Conservation (phyloP, 2,113 vertebrate genomes). For the Hippocampus mohnikei region DNA sequence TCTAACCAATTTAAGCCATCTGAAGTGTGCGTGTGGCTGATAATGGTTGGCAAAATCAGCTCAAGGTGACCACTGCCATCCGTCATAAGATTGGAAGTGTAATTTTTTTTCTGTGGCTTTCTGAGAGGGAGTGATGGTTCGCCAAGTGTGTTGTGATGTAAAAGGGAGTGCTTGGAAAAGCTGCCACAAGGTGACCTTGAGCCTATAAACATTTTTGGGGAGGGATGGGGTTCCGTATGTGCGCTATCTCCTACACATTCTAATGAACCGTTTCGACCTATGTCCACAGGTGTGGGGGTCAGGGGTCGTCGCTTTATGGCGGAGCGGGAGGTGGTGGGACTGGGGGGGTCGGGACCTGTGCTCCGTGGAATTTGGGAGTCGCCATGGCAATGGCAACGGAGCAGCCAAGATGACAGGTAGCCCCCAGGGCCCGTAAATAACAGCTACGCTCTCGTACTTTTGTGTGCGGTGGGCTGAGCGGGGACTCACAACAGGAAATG, state of each 20-base stretch:
- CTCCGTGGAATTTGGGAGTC: constrained; percentile 65
- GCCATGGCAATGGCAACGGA: constrained; percentile 60
- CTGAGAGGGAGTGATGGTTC: not conserved
- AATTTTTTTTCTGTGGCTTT: not conserved
- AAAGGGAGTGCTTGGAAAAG: not conserved
- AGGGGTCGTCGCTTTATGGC: constrained; percentile 59
- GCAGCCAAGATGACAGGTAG: constrained; percentile 68
- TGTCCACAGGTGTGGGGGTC: constrained; percentile 65
- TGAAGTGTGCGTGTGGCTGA: no score
- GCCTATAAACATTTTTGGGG: not conserved
- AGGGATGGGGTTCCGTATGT: not conserved
- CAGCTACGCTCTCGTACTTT: constrained; percentile 56
- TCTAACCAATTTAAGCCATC: no score
- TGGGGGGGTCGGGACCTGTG: constrained; percentile 54
- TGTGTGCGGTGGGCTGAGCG: constrained; percentile 12
- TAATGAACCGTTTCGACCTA: constrained; percentile 47
- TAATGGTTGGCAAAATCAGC: no score
- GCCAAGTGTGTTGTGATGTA: not conserved
- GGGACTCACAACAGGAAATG: constrained; percentile 71
- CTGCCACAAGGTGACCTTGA: not conserved
- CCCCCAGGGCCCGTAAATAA: constrained; percentile 68
- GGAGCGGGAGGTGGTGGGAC: constrained; percentile 46
- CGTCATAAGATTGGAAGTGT: no score
- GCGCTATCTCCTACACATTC: constrained; percentile 12
- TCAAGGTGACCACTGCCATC: no score